These are phyloP conservation scores for Dyspetes luteomarginatus DNA, from an alignment of 2,888 invertebrate genomes.

Conservation along the genomic window DNA sequence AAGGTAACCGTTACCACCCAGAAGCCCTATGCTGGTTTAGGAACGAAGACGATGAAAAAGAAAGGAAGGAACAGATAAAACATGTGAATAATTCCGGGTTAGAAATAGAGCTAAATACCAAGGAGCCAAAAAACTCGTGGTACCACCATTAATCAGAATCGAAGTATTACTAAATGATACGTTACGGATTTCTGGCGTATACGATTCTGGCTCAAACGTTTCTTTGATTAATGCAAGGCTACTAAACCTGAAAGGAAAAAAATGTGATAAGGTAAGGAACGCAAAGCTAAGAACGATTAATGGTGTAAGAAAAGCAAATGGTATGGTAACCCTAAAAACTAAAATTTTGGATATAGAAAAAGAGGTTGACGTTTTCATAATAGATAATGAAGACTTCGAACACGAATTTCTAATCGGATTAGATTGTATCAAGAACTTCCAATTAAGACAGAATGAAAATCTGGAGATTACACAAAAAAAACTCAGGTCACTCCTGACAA, in stretches of 20 bases:
- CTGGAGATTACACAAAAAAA: constrained; percentile 37
- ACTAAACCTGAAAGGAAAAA: constrained; percentile 64
- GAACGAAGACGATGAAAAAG: constrained; percentile 61
- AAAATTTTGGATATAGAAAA: constrained; percentile 54
- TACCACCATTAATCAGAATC: constrained; percentile 68
- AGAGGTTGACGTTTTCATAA: constrained; percentile 59
- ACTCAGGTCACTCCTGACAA: background rate
- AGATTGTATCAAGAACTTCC: constrained; percentile 58
- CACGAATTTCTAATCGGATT: constrained; percentile 58
- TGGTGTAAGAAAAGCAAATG: constrained; percentile 54
- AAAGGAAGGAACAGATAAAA: constrained; percentile 50
- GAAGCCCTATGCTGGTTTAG: constrained; percentile 66
- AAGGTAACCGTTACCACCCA: constrained; percentile 64
- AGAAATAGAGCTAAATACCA: constrained; percentile 67
- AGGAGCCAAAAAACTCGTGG: constrained; percentile 71
- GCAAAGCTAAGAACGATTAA: constrained; percentile 64
- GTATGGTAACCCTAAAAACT: constrained; percentile 52
- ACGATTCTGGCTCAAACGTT: constrained; percentile 67
- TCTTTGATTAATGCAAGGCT: constrained; percentile 67
- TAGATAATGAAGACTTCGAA: constrained; percentile 60
- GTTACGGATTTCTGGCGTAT: constrained; percentile 55
- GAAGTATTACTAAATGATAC: constrained; percentile 58
- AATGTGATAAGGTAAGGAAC: constrained; percentile 52
- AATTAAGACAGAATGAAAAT: constrained; percentile 60
- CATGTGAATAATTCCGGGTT: constrained; percentile 68